A percentile compares a stretch with the other conserved stretches of the same genome.
Conservation (phyloP, 2,797 vertebrate genomes). For the Sebastes matsubarae region DNA sequence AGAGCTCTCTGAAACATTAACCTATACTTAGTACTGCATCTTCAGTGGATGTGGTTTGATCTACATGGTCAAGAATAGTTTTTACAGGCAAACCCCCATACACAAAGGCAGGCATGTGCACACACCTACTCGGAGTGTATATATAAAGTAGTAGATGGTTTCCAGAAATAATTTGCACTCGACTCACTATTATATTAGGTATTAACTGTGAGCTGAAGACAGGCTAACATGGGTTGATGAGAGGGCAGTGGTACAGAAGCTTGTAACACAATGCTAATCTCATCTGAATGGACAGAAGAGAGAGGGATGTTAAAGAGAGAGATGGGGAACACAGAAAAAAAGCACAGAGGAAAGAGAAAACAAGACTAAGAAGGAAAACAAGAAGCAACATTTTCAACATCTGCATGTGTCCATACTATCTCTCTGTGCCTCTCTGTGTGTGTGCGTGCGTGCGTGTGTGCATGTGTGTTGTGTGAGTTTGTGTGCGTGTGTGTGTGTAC, state of each 20-base stretch:
- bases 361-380: neutral
- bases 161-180: neutral
- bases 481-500: constrained; percentile 15
- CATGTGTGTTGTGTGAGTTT: neutral
- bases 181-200: neutral
- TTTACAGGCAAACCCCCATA: neutral
- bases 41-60: neutral
- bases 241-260: neutral
- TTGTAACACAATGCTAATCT: neutral
- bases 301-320: neutral
- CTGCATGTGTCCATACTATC: neutral
- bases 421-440: no score
- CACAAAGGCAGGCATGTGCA: neutral
- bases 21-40: neutral
- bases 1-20: neutral
- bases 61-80: neutral
- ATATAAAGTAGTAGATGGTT: neutral
- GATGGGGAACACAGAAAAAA: neutral
- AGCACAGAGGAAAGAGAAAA: neutral
- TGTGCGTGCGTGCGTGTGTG: neutral
- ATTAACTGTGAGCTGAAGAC: neutral
- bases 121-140: neutral
- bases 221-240: neutral
- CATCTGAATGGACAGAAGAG: neutral
- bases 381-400: neutral